phyloP scores from a whole-genome alignment of 1,140 invertebrate species.

The Euglossa dilemma region DNA sequence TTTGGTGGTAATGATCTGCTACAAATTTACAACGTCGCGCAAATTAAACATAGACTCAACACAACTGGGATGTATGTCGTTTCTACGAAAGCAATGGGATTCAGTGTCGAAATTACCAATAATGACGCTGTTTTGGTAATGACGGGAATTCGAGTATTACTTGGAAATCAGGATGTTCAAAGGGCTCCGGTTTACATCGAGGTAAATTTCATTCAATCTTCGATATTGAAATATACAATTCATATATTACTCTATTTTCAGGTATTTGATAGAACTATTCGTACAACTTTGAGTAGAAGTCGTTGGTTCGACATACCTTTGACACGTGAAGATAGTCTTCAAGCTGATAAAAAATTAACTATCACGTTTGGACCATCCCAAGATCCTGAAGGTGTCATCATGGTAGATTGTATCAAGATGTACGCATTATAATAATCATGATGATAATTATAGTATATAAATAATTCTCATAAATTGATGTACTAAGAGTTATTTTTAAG shows the following conservation, averaged over 20 bases:
- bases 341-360: constrained; percentile 95
- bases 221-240: background rate
- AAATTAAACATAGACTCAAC: constrained; percentile 96
- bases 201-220: constrained; percentile 74
- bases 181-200: constrained; percentile 93
- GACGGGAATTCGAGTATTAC: constrained; percentile 91
- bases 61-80: constrained; percentile 95
- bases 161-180: constrained; percentile 94
- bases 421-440: constrained; percentile 72
- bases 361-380: constrained; percentile 95
- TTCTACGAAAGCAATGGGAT: constrained; percentile 93
- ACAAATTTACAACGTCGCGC: constrained; percentile 97
- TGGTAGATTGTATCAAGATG: constrained; percentile 97
- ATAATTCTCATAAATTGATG: background rate
- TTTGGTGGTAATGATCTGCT: constrained; percentile 97
- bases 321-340: constrained; percentile 95
- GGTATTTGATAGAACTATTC: constrained; percentile 92
- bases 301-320: constrained; percentile 98
- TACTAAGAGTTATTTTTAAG: too few species aligned
- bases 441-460: background rate
- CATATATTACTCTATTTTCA: constrained; percentile 56
- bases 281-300: constrained; percentile 88
- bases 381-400: constrained; percentile 94
- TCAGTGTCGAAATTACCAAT: constrained; percentile 94
- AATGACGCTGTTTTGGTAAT: constrained; percentile 94